Conservation (phyloP, 2,113 vertebrate species). For the Zosterops borbonicus region DNA sequence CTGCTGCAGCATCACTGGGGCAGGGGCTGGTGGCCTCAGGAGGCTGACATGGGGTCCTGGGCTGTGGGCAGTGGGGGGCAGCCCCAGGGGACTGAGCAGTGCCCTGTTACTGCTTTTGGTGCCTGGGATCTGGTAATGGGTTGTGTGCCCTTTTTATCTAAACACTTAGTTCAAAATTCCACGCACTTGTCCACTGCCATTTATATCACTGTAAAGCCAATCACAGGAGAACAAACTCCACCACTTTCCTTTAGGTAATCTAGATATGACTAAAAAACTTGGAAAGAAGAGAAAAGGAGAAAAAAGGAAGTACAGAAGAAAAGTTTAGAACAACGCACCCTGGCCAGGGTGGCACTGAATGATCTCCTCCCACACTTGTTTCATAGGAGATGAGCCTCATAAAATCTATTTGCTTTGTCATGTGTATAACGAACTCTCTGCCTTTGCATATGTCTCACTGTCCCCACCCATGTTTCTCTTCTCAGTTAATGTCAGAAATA, state of each 20-base stretch:
- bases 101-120: not conserved
- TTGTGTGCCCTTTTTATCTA: not conserved
- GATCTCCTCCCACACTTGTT: not conserved
- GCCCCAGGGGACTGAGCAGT: too few relatives aligned
- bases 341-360: rapidly evolving
- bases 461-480: not conserved
- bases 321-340: not conserved
- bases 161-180: not conserved
- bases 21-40: too few relatives aligned
- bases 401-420: not conserved
- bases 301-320: not conserved
- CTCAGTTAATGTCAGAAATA: not conserved
- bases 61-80: not conserved
- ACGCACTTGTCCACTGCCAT: rapidly evolving
- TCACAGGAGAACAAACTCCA: not conserved
- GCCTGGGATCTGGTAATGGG: not conserved
- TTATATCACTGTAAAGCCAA: not conserved
- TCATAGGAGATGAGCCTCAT: not conserved
- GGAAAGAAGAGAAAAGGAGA: not conserved
- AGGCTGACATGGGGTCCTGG: not conserved
- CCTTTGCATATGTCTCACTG: not conserved
- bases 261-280: not conserved
- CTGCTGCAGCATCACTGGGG: not conserved
- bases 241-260: not conserved
- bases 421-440: not conserved